Conservation (phyloP, 2,888 invertebrate genomes). For the Yponomeuta sedellus region DNA sequence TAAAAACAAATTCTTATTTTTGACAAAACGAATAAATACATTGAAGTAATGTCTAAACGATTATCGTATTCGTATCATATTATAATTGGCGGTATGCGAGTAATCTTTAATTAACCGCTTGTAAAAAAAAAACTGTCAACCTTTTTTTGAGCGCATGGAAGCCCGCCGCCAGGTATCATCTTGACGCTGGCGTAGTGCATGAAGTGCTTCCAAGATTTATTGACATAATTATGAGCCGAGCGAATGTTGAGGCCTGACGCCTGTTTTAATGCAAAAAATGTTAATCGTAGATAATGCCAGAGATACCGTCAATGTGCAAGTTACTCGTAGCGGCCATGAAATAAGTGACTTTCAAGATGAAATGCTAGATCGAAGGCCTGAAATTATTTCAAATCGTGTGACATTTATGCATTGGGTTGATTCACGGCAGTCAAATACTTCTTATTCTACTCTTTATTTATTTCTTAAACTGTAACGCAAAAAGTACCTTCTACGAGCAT, state of each 20-base stretch:
- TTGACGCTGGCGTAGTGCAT: conserved; percentile 24
- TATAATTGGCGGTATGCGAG: conserved; percentile 9
- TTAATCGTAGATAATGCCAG: conserved; percentile 20
- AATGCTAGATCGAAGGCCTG: no score
- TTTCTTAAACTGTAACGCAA: no score
- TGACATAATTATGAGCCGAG: conserved; percentile 30
- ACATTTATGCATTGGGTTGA: no score
- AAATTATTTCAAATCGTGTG: no score
- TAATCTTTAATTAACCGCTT: conserved; percentile 8
- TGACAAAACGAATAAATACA: conserved; percentile 10
- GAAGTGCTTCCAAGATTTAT: conserved; percentile 32
- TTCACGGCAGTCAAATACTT: no score
- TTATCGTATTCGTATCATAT: conserved; percentile 15
- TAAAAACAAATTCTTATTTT: conserved; percentile 4
- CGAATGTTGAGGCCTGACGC: conserved; percentile 15
- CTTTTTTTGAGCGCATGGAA: not conserved
- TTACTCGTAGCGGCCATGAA: not conserved
- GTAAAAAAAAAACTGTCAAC: not conserved
- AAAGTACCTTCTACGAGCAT: no score
- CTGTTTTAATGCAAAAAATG: conserved; percentile 20
- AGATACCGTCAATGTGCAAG: conserved; percentile 20
- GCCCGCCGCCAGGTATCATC: not conserved
- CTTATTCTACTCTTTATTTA: no score
- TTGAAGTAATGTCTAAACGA: conserved; percentile 9
- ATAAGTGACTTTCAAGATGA: no score